A percentile compares a stretch with the other conserved stretches of the same genome.
Evolutionary conservation across 2,797 vertebrate genomes (phyloP).

Genomic region (Manis javanica): DNA sequence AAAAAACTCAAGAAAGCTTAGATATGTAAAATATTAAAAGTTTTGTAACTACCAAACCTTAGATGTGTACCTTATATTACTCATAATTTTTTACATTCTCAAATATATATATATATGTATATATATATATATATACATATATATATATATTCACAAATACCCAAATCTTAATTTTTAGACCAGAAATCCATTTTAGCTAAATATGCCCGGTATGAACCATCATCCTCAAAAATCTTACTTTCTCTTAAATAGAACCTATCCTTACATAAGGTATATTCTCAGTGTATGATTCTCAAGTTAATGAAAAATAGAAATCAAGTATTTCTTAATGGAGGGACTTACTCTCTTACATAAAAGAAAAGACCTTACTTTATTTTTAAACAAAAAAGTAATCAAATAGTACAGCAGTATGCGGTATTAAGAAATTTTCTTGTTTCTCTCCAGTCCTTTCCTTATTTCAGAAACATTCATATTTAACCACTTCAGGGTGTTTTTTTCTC

Average conservation of each 20-base stretch:
- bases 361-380: not conserved
- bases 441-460: not conserved
- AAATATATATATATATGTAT: not conserved
- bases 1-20: not conserved
- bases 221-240: constrained; percentile 3
- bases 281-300: not conserved
- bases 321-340: not conserved
- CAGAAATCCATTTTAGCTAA: constrained; percentile 2
- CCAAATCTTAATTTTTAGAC: not conserved
- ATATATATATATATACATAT: no score
- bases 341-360: not conserved
- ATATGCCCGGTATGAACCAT: not conserved
- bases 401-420: not conserved
- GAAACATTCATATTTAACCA: not conserved
- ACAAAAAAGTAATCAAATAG: not conserved
- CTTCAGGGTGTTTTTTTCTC: not conserved
- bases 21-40: not conserved
- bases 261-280: not conserved
- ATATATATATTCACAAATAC: not conserved
- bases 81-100: not conserved
- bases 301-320: not conserved
- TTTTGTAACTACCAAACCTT: not conserved
- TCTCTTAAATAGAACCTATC: not conserved
- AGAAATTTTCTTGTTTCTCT: not conserved
- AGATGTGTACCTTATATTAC: not conserved